Evolutionary conservation across 2,797 vertebrate genomes (phyloP).

Genomic region (Uromys caudimaculatus): DNA sequence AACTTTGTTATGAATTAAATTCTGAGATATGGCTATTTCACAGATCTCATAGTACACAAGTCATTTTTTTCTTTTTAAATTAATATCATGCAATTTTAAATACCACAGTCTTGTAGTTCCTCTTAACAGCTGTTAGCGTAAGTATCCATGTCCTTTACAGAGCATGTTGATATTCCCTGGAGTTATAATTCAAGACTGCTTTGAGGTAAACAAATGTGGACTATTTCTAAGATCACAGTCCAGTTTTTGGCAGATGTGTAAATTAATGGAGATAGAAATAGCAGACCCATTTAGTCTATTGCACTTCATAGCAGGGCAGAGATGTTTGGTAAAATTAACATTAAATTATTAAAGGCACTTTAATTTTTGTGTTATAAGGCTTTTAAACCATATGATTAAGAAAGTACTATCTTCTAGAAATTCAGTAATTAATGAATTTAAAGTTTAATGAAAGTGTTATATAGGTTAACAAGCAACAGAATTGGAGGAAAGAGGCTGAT

Average conservation of each 20-base stretch:
- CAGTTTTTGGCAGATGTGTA: neutral
- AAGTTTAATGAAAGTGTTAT: neutral
- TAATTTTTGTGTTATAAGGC: neutral
- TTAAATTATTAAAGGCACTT: neutral
- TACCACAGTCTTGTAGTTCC: neutral
- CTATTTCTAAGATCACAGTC: neutral
- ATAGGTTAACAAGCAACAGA: neutral
- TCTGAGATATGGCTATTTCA: neutral
- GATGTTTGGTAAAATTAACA: neutral
- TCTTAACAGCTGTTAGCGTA: neutral
- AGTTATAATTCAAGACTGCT: neutral
- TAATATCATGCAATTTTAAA: neutral
- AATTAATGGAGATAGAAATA: neutral
- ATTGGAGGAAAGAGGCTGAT: neutral
- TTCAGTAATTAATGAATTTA: neutral
- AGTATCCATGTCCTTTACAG: neutral
- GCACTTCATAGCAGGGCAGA: neutral
- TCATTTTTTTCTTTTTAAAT: neutral
- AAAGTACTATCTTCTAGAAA: conserved; percentile 8
- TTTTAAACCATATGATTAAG: neutral
- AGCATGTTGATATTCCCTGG: neutral
- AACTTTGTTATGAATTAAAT: conserved; percentile 14
- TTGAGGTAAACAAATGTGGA: neutral
- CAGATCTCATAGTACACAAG: neutral
- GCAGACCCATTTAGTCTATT: neutral